Percentiles rank a stretch among this genome's conserved stretches.
These are phyloP conservation scores for Salticus scenicus DNA, from an alignment of 2,888 invertebrate genomes.

Conservation along the genomic window DNA sequence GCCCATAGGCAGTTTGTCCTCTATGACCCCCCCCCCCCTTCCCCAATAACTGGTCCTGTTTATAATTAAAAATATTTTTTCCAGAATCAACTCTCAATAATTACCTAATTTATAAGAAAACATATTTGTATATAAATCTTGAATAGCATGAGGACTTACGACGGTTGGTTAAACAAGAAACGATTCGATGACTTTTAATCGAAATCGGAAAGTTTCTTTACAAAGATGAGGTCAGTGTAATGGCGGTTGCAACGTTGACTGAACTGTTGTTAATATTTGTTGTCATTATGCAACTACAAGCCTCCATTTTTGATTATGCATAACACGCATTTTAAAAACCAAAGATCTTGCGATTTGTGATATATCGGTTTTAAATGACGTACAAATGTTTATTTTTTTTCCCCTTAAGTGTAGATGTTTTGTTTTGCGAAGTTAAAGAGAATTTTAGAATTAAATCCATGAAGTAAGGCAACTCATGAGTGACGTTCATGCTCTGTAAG, in stretches of 20 bases:
- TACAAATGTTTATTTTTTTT: background rate
- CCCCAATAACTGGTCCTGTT: too few species aligned
- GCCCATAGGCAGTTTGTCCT: too few species aligned
- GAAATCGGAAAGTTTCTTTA: constrained; percentile 11
- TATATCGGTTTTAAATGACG: background rate
- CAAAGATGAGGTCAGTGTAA: constrained; percentile 60
- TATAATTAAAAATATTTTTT: too few species aligned
- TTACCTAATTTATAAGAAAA: too few species aligned
- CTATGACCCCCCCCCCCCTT: too few species aligned
- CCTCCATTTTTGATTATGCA: background rate
- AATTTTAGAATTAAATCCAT: background rate
- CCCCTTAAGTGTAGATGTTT: background rate
- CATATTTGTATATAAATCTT: too few species aligned
- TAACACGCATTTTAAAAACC: background rate
- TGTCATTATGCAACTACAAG: constrained; percentile 47
- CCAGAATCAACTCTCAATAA: too few species aligned
- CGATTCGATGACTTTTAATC: constrained; percentile 16
- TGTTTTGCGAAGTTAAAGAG: background rate
- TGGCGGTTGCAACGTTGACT: constrained; percentile 68
- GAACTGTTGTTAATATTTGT: constrained; percentile 48
- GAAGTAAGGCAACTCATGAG: constrained; percentile 1
- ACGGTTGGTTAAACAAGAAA: background rate
- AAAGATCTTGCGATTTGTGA: background rate
- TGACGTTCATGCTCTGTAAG: constrained; percentile 52
- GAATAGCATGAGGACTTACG: too few species aligned